phyloP scores from a whole-genome alignment of 2,113 vertebrate genomes.

The Aptenodytes patagonicus region DNA sequence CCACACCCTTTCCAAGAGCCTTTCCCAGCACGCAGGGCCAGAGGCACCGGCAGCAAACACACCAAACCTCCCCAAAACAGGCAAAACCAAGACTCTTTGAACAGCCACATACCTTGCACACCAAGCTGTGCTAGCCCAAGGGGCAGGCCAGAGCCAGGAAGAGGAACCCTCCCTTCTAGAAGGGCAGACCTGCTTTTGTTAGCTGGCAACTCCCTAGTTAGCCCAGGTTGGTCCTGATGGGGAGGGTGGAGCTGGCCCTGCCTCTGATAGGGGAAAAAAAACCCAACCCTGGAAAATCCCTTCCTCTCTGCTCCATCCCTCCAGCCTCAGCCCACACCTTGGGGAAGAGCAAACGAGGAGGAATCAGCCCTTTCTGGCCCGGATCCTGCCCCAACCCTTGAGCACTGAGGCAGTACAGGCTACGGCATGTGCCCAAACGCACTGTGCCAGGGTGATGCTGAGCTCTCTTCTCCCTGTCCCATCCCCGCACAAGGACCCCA shows the following conservation, averaged over 20 bases:
- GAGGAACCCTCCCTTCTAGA: accelerated
- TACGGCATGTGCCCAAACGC: neutral
- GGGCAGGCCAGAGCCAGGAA: accelerated
- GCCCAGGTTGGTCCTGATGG: neutral
- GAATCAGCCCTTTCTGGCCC: neutral
- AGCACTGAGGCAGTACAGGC: neutral
- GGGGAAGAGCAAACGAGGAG: neutral
- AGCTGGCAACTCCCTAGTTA: neutral
- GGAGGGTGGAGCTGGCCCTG: neutral
- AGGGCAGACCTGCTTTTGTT: neutral
- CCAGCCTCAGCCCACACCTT: neutral
- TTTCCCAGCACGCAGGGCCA: neutral
- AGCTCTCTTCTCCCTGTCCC: neutral
- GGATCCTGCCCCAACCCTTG: neutral
- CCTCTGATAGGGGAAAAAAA: neutral
- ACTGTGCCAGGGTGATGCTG: neutral
- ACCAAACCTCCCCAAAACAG: neutral
- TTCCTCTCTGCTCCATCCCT: neutral
- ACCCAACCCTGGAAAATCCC: neutral
- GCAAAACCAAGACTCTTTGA: neutral
- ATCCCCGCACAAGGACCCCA: accelerated
- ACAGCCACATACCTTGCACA: neutral
- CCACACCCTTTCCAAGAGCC: neutral
- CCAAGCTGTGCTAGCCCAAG: accelerated
- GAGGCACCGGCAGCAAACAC: neutral